Conservation (phyloP, 2,888 invertebrate species). For the Cerceris rybyensis region DNA sequence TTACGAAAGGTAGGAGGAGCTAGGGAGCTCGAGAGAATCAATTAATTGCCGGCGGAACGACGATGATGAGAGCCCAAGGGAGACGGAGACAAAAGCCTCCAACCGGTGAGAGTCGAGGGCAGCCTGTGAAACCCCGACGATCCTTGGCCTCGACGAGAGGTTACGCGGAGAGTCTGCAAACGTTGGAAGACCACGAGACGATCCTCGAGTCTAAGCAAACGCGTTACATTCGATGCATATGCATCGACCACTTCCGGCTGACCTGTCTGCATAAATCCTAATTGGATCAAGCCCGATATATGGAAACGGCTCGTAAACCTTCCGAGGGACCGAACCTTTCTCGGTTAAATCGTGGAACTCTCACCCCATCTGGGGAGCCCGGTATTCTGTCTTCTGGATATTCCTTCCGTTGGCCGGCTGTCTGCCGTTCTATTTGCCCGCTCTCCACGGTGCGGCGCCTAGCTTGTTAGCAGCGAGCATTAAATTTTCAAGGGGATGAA, state of each 20-base stretch:
- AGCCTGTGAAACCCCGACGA: slow-evolving; percentile 25
- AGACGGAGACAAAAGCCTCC: slow-evolving; percentile 3
- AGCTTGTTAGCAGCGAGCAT: too few relatives aligned
- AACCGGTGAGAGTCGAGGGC: neutral
- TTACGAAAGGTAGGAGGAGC: neutral
- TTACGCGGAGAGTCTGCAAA: slow-evolving; percentile 42
- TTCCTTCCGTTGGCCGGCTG: too few relatives aligned
- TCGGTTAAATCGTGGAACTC: slow-evolving; percentile 38
- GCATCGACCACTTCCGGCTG: slow-evolving; percentile 67
- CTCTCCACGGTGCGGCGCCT: too few relatives aligned
- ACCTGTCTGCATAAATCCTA: slow-evolving; percentile 67
- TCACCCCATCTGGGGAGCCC: neutral
- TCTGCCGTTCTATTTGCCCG: too few relatives aligned
- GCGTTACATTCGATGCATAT: slow-evolving; percentile 71
- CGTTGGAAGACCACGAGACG: slow-evolving; percentile 46
- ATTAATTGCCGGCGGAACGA: slow-evolving; percentile 46
- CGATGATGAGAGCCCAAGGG: slow-evolving; percentile 2
- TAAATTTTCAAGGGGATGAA: too few relatives aligned
- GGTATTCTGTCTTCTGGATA: neutral
- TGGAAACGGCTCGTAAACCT: slow-evolving; percentile 60
- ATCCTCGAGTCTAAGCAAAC: slow-evolving; percentile 64
- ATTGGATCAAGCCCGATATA: slow-evolving; percentile 58
- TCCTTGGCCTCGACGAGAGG: slow-evolving; percentile 21
- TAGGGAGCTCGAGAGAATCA: slow-evolving; percentile 32
- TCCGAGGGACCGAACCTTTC: slow-evolving; percentile 20